Percentiles rank a stretch among this genome's conserved stretches.
phyloP scores from a whole-genome alignment of 64 coral and sea anemone species.

The Montipora sp. region DNA sequence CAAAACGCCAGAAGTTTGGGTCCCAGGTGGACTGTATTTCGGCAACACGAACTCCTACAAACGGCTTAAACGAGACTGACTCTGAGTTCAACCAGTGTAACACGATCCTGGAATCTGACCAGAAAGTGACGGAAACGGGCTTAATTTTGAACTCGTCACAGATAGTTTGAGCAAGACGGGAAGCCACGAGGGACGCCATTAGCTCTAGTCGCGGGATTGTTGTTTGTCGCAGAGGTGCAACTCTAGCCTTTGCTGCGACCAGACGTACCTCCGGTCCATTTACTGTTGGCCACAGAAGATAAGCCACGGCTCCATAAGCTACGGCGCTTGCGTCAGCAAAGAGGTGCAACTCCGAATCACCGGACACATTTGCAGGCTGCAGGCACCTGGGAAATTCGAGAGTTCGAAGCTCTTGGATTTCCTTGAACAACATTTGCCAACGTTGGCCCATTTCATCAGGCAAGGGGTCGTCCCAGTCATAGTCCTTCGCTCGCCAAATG shows the following conservation, averaged over 20 bases:
- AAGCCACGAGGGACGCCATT: slow-evolving; percentile 53
- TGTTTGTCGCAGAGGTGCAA: slow-evolving; percentile 33
- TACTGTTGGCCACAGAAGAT: too few species aligned
- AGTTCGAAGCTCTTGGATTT: too few species aligned
- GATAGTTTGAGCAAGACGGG: slow-evolving; percentile 21
- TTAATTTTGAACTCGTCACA: slow-evolving; percentile 30
- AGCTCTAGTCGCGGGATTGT: slow-evolving; percentile 65
- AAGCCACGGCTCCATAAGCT: too few species aligned
- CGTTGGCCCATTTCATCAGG: too few species aligned
- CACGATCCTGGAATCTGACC: slow-evolving; percentile 44
- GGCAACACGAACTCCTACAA: slow-evolving; percentile 47
- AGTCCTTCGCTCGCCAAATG: too few species aligned
- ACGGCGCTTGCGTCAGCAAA: too few species aligned
- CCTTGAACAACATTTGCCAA: too few species aligned
- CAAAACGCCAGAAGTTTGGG: background rate
- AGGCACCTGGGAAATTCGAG: too few species aligned
- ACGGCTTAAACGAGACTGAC: slow-evolving; percentile 22
- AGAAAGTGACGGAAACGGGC: background rate
- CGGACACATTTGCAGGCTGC: too few species aligned
- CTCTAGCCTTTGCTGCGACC: slow-evolving; percentile 46
- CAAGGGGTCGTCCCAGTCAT: too few species aligned
- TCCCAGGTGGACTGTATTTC: slow-evolving; percentile 35
- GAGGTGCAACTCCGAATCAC: too few species aligned
- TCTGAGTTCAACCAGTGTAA: slow-evolving; percentile 7
- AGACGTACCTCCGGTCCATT: slow-evolving; percentile 1